phyloP scores from a whole-genome alignment of 2,888 invertebrate species.

The Fabriciana adippe region DNA sequence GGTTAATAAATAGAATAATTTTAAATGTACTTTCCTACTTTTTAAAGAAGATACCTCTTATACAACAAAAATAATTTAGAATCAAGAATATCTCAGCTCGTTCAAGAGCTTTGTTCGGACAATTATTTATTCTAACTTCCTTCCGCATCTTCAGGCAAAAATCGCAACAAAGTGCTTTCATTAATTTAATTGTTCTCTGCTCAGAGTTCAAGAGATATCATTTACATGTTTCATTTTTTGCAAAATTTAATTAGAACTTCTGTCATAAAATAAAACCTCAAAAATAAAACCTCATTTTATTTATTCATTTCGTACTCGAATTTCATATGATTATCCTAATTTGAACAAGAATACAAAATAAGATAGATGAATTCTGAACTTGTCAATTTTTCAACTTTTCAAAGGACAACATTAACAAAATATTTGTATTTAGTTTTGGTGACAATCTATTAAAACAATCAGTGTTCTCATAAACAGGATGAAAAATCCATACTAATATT shows the following conservation, averaged over 20 bases:
- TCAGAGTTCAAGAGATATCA: conserved; percentile 14
- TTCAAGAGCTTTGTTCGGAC: conserved; percentile 16
- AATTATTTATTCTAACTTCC: conserved; percentile 23
- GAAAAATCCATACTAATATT: no score
- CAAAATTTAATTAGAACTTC: not conserved
- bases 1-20: no score
- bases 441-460: no score
- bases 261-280: conserved; percentile 1
- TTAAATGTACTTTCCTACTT: not conserved
- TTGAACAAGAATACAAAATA: no score
- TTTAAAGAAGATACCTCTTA: not conserved
- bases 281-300: conserved; percentile 2
- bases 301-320: not conserved
- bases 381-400: no score
- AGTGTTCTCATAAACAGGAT: no score
- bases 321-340: no score
- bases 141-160: conserved; percentile 19
- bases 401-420: no score
- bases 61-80: not conserved
- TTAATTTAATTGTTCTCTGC: conserved; percentile 16
- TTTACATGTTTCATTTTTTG: conserved; percentile 8
- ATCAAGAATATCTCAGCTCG: conserved; percentile 8
- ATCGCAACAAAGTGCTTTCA: conserved; percentile 16
- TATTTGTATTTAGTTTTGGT: no score
- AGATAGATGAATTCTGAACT: no score